phyloP scores from a whole-genome alignment of 2,113 vertebrate genomes.

The Anser cygnoides region DNA sequence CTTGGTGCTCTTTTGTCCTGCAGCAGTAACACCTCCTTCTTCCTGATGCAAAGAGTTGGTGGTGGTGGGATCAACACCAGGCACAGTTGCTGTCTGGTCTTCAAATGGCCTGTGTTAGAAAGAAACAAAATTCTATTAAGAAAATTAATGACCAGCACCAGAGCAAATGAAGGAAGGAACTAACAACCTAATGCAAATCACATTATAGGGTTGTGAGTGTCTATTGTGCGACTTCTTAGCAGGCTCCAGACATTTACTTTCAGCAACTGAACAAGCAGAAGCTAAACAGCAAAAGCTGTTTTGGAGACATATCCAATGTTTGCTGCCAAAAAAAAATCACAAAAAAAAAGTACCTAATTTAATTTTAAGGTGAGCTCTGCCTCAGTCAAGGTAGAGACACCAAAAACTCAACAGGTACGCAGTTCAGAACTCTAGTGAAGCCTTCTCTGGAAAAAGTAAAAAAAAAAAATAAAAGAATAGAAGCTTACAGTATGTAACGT shows the following conservation, averaged over 20 bases:
- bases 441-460: background rate
- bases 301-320: background rate
- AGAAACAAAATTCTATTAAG: background rate
- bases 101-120: conserved; percentile 76
- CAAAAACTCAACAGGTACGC: background rate
- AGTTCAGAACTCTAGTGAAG: background rate
- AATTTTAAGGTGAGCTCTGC: background rate
- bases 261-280: background rate
- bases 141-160: background rate
- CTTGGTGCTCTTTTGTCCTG: conserved; percentile 81
- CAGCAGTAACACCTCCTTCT: conserved; percentile 55
- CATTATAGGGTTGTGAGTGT: fast-evolving
- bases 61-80: conserved; percentile 57
- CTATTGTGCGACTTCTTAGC: background rate
- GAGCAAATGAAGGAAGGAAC: background rate
- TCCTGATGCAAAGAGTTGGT: conserved; percentile 81
- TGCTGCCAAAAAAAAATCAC: background rate
- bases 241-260: background rate
- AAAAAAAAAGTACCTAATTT: background rate
- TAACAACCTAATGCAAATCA: background rate
- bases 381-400: background rate
- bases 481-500: background rate
- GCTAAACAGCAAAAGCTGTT: background rate
- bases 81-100: conserved; percentile 70
- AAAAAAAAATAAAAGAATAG: background rate